phyloP scores from a whole-genome alignment of 1,140 invertebrate species.

The Drosophila trapezifrons region DNA sequence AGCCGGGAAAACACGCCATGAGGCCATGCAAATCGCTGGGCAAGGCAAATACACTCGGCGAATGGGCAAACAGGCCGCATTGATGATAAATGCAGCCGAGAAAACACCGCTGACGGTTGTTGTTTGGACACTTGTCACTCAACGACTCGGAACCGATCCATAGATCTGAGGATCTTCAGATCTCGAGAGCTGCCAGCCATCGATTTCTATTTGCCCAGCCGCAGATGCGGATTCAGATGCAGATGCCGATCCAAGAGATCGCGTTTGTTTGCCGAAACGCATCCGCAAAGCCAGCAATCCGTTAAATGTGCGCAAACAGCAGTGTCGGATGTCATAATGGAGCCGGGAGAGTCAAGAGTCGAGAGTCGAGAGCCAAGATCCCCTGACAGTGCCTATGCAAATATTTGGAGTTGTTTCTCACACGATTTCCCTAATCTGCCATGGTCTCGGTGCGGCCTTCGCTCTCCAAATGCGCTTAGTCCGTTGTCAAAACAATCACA shows the following conservation, averaged over 20 bases:
- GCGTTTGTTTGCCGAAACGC: conserved; percentile 58
- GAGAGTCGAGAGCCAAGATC: too few relatives aligned
- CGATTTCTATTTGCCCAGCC: conserved; percentile 71
- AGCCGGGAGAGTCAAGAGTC: conserved; percentile 24
- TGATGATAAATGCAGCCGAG: conserved; percentile 63
- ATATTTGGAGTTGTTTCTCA: conserved; percentile 61
- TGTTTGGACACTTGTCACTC: conserved; percentile 74
- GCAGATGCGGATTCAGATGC: conserved; percentile 56
- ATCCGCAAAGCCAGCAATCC: conserved; percentile 74
- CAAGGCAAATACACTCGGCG: conserved; percentile 57
- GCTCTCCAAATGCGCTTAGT: conserved; percentile 27
- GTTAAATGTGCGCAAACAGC: conserved; percentile 81
- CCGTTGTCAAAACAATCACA: conserved; percentile 49
- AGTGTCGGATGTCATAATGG: conserved; percentile 74
- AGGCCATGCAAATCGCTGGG: conserved; percentile 57
- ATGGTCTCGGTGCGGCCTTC: conserved; percentile 1
- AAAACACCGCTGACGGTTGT: conserved; percentile 64
- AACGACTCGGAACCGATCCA: conserved; percentile 70
- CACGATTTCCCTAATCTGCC: conserved; percentile 44
- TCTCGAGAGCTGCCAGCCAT: conserved; percentile 57
- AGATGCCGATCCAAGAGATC: conserved; percentile 23
- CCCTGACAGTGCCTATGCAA: conserved; percentile 39
- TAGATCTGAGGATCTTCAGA: conserved; percentile 29
- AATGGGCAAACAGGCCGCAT: conserved; percentile 69
- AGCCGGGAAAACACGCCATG: conserved; percentile 58